These are phyloP conservation scores for Tipula confusa DNA, from an alignment of 2,888 invertebrate genomes.

Conservation along the genomic window DNA sequence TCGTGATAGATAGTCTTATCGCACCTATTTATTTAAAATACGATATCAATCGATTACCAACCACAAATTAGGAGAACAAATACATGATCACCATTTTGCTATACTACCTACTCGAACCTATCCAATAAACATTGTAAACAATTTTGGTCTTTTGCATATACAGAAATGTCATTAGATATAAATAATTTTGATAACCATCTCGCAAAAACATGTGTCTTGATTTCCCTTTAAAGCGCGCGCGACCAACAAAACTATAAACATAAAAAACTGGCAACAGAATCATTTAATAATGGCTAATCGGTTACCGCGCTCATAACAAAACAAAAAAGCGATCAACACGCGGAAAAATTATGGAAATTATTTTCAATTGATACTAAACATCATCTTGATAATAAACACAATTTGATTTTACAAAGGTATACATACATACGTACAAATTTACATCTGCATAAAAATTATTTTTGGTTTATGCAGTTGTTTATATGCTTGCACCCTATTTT, in stretches of 20 bases:
- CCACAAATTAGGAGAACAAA: too few relatives aligned
- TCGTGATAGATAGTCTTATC: too few relatives aligned
- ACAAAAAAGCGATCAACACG: background rate
- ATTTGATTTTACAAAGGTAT: background rate
- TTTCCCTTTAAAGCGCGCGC: background rate
- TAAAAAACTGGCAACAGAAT: background rate
- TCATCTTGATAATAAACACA: constrained; percentile 12
- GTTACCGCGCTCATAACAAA: background rate
- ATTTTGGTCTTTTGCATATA: background rate
- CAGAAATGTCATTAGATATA: background rate
- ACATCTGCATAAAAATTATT: background rate
- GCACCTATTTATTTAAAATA: too few relatives aligned
- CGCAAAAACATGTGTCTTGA: background rate
- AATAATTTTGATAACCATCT: background rate
- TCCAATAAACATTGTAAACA: background rate
- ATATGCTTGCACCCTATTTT: background rate
- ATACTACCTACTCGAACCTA: too few relatives aligned
- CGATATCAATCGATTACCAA: too few relatives aligned
- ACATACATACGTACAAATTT: background rate
- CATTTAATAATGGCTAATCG: constrained; percentile 7
- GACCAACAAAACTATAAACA: background rate
- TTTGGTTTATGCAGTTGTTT: background rate
- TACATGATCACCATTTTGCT: too few relatives aligned
- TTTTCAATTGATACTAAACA: background rate
- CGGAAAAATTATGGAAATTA: background rate